Conservation (phyloP, 2,888 invertebrate species). For the Osmoderma eremita region DNA sequence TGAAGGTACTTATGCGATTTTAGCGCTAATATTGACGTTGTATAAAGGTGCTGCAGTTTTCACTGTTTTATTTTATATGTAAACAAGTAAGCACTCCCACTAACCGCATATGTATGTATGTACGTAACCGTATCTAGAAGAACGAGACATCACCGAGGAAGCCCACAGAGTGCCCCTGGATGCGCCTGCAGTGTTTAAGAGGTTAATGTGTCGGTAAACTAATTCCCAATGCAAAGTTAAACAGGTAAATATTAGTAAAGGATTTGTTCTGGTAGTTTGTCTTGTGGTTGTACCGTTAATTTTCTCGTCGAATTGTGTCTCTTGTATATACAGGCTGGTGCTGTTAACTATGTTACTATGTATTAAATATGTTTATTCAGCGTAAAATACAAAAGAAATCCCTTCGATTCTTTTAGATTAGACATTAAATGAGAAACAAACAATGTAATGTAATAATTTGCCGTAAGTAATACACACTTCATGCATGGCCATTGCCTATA, state of each 20-base stretch:
- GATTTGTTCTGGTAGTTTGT: conserved; percentile 20
- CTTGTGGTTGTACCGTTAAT: conserved; percentile 15
- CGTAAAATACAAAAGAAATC: too few species aligned
- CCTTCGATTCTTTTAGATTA: too few species aligned
- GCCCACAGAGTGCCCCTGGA: not conserved
- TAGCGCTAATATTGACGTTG: not conserved
- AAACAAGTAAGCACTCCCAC: conserved; percentile 3
- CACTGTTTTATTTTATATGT: not conserved
- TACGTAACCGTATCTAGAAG: not conserved
- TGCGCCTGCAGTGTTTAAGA: conserved; percentile 19
- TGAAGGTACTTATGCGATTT: not conserved
- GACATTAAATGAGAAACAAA: too few species aligned
- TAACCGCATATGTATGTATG: not conserved
- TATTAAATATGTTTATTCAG: too few species aligned
- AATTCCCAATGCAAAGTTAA: conserved; percentile 26
- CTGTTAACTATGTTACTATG: too few species aligned
- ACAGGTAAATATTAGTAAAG: conserved; percentile 14
- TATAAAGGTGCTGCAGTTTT: not conserved
- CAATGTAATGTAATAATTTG: too few species aligned
- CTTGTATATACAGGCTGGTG: too few species aligned
- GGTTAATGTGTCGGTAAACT: conserved; percentile 37
- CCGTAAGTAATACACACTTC: too few species aligned
- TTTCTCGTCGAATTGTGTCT: too few species aligned
- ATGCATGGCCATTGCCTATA: too few species aligned
- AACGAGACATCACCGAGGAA: conserved; percentile 28